Conservation (phyloP, 2,888 invertebrate species). For the Cephus sareptanus region DNA sequence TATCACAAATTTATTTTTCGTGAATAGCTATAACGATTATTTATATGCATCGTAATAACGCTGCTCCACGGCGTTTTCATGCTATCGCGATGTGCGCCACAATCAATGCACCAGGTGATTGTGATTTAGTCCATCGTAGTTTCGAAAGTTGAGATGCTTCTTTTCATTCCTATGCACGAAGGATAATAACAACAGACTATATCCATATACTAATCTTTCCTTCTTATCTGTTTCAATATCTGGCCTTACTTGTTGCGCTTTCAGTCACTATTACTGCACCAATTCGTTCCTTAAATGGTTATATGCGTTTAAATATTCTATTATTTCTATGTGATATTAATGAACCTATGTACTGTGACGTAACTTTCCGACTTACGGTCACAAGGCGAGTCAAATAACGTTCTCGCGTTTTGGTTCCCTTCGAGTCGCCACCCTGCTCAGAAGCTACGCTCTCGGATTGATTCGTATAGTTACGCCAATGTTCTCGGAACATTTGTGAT, state of each 20-base stretch:
- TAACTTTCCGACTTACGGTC: no score
- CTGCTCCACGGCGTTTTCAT: not conserved
- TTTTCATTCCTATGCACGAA: not conserved
- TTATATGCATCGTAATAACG: constrained; percentile 14
- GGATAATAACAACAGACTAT: not conserved
- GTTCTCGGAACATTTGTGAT: no score
- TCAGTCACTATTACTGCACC: not conserved
- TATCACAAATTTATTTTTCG: constrained; percentile 18
- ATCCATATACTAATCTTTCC: not conserved
- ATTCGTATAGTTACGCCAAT: no score
- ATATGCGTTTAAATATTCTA: no score
- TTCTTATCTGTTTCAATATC: not conserved
- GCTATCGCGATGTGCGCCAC: not conserved
- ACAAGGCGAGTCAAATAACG: no score
- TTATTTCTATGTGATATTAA: not conserved
- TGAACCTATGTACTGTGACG: not conserved
- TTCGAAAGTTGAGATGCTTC: not conserved
- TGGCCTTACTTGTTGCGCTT: not conserved
- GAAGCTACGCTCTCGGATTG: no score
- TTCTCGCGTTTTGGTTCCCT: no score
- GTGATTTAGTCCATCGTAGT: constrained; percentile 12
- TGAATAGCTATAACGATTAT: constrained; percentile 20
- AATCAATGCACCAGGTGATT: constrained; percentile 8
- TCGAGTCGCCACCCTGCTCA: no score
- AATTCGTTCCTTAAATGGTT: not conserved